These are phyloP conservation scores for Glomeris maerens DNA, from an alignment of 1,140 invertebrate genomes.

Conservation along the genomic window DNA sequence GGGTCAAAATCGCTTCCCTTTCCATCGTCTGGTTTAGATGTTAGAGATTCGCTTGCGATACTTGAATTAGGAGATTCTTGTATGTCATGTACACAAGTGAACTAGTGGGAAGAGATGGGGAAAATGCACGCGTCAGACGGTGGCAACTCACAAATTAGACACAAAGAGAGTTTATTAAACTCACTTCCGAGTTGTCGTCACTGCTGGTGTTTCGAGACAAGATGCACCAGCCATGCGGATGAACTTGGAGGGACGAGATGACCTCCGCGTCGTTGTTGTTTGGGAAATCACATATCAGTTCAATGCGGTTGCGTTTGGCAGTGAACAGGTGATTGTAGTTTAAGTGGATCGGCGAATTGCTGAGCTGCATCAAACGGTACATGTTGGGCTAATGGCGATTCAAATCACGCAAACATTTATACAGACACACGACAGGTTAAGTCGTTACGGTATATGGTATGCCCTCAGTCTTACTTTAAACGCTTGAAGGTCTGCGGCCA, in stretches of 20 bases:
- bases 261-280: slow-evolving; percentile 70
- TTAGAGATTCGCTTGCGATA: not conserved
- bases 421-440: not conserved
- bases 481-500: slow-evolving; percentile 62
- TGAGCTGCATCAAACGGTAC: slow-evolving; percentile 75
- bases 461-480: slow-evolving; percentile 75
- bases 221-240: slow-evolving; percentile 80
- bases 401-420: slow-evolving; percentile 9
- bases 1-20: too few species aligned
- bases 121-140: not conserved
- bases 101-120: slow-evolving; percentile 35
- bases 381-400: slow-evolving; percentile 56
- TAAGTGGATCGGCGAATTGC: slow-evolving; percentile 58
- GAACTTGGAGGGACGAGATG: slow-evolving; percentile 75
- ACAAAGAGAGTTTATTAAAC: slow-evolving; percentile 3
- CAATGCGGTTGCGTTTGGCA: slow-evolving; percentile 63
- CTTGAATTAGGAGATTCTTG: slow-evolving; percentile 37
- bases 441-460: not conserved
- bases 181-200: slow-evolving; percentile 67
- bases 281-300: slow-evolving; percentile 81
- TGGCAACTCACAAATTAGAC: slow-evolving; percentile 1
- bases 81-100: slow-evolving; percentile 87
- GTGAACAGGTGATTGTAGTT: slow-evolving; percentile 65
- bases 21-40: too few species aligned
- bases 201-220: slow-evolving; percentile 71